Evolutionary conservation across 2,888 invertebrate genomes (phyloP), one percentile per base, ranked within the genome.

Genomic region (Heterodera filipjevi): DNA sequence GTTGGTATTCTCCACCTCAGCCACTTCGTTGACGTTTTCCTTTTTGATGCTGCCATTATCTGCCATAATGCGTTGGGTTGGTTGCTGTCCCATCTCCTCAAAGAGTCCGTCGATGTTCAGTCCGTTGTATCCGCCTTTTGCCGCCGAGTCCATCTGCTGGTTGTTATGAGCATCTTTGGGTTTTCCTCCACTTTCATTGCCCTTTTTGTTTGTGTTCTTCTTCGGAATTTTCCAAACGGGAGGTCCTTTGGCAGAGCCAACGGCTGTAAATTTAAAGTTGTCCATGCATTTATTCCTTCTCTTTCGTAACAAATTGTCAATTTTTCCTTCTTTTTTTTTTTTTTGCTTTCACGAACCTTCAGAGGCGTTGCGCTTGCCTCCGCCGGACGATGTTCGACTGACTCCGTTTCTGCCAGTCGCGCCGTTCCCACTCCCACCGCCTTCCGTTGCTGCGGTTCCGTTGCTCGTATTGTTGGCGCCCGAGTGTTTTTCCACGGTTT

Each of bases 41-140:
- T 53, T 53, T 19, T 22, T 22, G 22, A 19, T 53, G 53, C 22
- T 19, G 53, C 22, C 53, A 22, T 59, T 59, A 8, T 59, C 59
- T 8, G 3, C 27, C 1, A 27, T 27, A n/a, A 27, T n/a, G 10
- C 59, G 59, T 27, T 59, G 59, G 59, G 6, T 59, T 10, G n/a
- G n/a, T 27, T 59, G 59, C 27, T 59, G 59, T 27, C 16, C 68
- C 3, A 68, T 68, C 12, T 68, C 68, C 68, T 68, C 68, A 27
- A 68, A 68, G 33, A 68, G 68, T 32, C 68, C 68, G 35, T 68
- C 68, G 22, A 68, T 68, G 68, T 68, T 68, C 19, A 68, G 16
- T 2, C 35, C 68, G 19, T 32, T 35, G 68, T 68, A 68, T 10
- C 68, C 68, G 33, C 68, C 68, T 16, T 35, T 32, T 33, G 68